phyloP scores from a whole-genome alignment of 2,888 invertebrate species.

The Aricia artaxerxes region DNA sequence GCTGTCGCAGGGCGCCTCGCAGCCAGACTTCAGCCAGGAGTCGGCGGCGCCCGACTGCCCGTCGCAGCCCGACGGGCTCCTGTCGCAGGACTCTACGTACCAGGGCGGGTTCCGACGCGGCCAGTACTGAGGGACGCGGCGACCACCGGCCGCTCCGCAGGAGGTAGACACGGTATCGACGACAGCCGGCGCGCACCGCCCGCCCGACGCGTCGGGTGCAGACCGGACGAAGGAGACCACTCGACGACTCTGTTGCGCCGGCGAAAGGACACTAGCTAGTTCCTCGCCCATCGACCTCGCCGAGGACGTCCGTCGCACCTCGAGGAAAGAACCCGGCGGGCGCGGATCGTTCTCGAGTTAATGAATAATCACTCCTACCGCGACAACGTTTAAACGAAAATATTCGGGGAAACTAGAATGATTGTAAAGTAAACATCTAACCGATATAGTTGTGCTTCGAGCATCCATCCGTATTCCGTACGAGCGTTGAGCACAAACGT shows the following conservation, averaged over 20 bases:
- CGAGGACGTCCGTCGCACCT: slow-evolving; percentile 26
- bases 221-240: slow-evolving; percentile 27
- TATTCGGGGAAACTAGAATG: slow-evolving; percentile 32
- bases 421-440: slow-evolving; percentile 2
- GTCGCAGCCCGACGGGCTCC: slow-evolving; percentile 96
- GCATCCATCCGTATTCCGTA: slow-evolving; percentile 17
- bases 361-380: slow-evolving; percentile 55
- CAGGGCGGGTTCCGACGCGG: slow-evolving; percentile 84
- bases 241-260: slow-evolving; percentile 35
- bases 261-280: slow-evolving; percentile 37
- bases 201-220: slow-evolving; percentile 23
- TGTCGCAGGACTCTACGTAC: slow-evolving; percentile 95
- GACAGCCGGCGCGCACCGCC: slow-evolving; percentile 47
- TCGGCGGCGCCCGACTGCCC: slow-evolving; percentile 92
- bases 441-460: slow-evolving; percentile 26
- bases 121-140: slow-evolving; percentile 91
- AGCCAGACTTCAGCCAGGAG: slow-evolving; percentile 89
- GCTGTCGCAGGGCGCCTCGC: slow-evolving; percentile 87
- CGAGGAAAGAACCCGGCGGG: slow-evolving; percentile 32
- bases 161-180: slow-evolving; percentile 54
- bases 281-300: slow-evolving; percentile 43
- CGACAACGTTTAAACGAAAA: slow-evolving; percentile 48
- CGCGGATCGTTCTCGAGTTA: slow-evolving; percentile 32
- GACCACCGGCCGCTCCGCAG: slow-evolving; percentile 83
- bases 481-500: slow-evolving; percentile 41